Evolutionary conservation across 2,113 vertebrate genomes (phyloP).

Genomic region (Tetrao urogallus): DNA sequence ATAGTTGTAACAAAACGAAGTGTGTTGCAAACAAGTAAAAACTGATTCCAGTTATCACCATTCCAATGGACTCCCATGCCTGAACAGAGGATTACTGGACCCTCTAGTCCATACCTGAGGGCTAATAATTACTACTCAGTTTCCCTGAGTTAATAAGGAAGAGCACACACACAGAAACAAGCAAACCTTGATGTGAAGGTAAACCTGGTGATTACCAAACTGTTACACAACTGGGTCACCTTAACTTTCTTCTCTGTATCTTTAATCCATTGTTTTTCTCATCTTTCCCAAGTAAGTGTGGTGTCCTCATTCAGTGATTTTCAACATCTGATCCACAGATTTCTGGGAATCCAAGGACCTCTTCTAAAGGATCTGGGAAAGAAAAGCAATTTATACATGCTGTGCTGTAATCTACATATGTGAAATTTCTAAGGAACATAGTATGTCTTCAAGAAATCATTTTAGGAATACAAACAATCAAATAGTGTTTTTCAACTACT

Average conservation of each 20-base stretch:
- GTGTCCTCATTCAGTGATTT: not conserved
- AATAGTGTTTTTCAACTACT: not conserved
- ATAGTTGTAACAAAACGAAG: not conserved
- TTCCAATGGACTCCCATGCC: not conserved
- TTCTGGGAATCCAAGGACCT: fast-evolving
- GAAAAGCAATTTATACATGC: not conserved
- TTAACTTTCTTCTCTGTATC: not conserved
- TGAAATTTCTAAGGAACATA: not conserved
- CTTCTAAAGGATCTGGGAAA: not conserved
- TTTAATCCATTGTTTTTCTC: not conserved
- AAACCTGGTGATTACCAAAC: not conserved
- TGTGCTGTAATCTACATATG: not conserved
- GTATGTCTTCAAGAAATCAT: not conserved
- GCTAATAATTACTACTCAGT: not conserved
- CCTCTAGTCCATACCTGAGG: not conserved
- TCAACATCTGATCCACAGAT: not conserved
- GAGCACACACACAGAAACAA: not conserved
- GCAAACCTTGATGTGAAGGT: not conserved
- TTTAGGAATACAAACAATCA: not conserved
- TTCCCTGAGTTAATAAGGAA: not conserved
- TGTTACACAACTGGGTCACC: not conserved
- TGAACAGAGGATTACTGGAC: not conserved
- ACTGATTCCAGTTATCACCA: not conserved
- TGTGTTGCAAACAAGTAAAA: not conserved
- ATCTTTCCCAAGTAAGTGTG: not conserved